Percentiles rank a stretch among this genome's conserved stretches.
phyloP scores from a whole-genome alignment of 30 jellyfish, hydroid and myxozoan genomes.

The Phacellophora camtschatica region DNA sequence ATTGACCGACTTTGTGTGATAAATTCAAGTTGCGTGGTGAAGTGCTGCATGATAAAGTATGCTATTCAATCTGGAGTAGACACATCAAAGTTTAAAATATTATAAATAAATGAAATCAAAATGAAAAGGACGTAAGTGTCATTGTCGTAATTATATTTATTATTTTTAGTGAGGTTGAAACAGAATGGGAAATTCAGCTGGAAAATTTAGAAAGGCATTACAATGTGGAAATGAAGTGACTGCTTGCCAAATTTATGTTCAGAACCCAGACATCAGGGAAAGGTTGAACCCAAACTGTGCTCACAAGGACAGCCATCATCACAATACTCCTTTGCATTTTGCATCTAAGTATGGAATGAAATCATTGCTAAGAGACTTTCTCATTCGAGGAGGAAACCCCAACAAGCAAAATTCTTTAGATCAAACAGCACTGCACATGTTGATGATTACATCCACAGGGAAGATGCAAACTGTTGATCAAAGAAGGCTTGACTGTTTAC shows the following conservation, averaged over 20 bases:
- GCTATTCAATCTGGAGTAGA: too few species aligned
- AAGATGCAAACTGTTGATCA: constrained; percentile 10
- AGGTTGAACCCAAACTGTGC: constrained; percentile 52
- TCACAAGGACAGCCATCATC: constrained; percentile 30
- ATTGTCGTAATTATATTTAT: neutral
- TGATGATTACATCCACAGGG: constrained; percentile 47
- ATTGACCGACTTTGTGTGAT: too few species aligned
- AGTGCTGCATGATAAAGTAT: too few species aligned
- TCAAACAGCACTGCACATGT: constrained; percentile 61
- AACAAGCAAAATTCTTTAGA: constrained; percentile 44
- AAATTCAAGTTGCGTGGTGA: too few species aligned
- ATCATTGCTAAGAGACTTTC: constrained; percentile 60
- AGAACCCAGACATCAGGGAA: constrained; percentile 65
- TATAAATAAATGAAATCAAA: too few species aligned
- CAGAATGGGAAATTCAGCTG: constrained; percentile 60
- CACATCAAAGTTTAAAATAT: too few species aligned
- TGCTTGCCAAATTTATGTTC: constrained; percentile 66
- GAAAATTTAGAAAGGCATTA: constrained; percentile 70
- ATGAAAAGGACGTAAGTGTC: too few species aligned
- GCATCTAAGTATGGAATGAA: constrained; percentile 68
- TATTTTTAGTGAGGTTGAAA: neutral
- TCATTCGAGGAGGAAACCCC: constrained; percentile 77
- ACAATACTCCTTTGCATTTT: constrained; percentile 62
- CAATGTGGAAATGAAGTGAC: constrained; percentile 60
- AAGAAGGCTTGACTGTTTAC: constrained; percentile 65